A percentile compares a stretch with the other conserved stretches of the same genome.
These are phyloP conservation scores for Cyclina sinensis DNA, from an alignment of 1,140 invertebrate genomes.

Conservation along the genomic window DNA sequence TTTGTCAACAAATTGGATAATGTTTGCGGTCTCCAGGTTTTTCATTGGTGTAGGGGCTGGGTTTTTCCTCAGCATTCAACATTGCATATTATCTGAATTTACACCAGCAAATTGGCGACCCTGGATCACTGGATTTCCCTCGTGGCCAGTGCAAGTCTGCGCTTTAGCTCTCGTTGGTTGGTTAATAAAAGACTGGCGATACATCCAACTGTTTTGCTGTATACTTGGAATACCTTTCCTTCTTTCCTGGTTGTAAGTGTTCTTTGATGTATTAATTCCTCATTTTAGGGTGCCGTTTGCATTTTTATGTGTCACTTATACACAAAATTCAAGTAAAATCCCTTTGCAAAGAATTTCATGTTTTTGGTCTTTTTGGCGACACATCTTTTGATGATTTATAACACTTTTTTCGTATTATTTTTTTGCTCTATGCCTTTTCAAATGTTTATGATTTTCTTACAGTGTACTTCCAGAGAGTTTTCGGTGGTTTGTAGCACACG, in stretches of 20 bases:
- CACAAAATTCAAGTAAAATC: no score
- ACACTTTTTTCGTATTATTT: no score
- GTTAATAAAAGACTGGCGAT: conserved; percentile 43
- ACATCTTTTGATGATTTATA: no score
- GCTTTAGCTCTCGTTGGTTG: conserved; percentile 1
- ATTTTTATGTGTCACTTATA: no score
- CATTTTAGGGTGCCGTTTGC: no score
- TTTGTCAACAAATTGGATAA: conserved; percentile 58
- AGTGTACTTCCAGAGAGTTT: conserved; percentile 47
- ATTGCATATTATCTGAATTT: conserved; percentile 30
- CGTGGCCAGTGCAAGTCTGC: conserved; percentile 27
- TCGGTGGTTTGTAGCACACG: conserved; percentile 42
- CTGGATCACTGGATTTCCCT: conserved; percentile 49
- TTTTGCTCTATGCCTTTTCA: no score
- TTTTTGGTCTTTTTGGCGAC: no score
- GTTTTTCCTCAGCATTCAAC: conserved; percentile 3
- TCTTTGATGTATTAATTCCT: no score
- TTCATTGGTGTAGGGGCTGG: conserved; percentile 65
- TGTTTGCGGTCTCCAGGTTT: conserved; percentile 66
- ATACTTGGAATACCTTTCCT: conserved; percentile 8
- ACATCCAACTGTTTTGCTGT: conserved; percentile 19
- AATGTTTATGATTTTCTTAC: no score
- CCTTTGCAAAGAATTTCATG: no score
- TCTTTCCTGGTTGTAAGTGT: conserved; percentile 37
- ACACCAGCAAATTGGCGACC: conserved; percentile 28